Base-by-base conservation (phyloP, 2,888 invertebrate genomes). In the Noctua comes region DNA sequence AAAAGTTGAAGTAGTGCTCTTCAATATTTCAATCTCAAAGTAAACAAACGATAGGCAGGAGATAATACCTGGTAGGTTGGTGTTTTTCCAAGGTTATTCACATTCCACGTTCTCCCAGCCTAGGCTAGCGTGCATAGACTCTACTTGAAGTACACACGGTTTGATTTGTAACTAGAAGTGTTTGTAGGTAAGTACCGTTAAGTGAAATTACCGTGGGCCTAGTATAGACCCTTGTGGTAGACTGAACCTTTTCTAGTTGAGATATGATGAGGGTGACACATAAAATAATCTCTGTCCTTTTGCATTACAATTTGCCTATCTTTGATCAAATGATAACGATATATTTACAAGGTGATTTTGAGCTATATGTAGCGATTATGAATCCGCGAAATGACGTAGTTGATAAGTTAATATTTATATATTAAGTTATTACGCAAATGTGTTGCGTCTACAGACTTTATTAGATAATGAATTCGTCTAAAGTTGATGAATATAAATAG, bases 31-130 rank as follows among this genome's bases (percentile, higher is more conserved):
- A 80, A 80, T 86, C 57, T 76, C 68, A 73, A 69, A 86, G 83
- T 80, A 86, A 76, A 85, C 74, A 85, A 81, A 74, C 74, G 68
- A 46, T 69, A 57, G 57, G 24, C 36, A 59, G 27, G 62, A 84
- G 76, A 85, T 82, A 80, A 81, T 78, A 73, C 80, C 27, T 73
- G 74, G 82, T 83, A 81, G 83, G 82, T 86, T 69, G 65, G 75
- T 83, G 73, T 77, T 80, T 77, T 74, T 77, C 91, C 93, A 94
- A 95, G 94, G 94, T 88, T 93, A 90, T 92, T 91, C 88, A 92
- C 94, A 95, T 94, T 94, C 92, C 91, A 92, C 93, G 90, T 92
- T 93, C 93, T 90, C 92, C 89, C 85, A 86, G 91, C 85, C 88
- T 90, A 90, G 89, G 88, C 90, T 92, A 90, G 91, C 92, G 92